Base-by-base conservation (phyloP, 2,113 vertebrate species). In the Pterophyllum scalare region DNA sequence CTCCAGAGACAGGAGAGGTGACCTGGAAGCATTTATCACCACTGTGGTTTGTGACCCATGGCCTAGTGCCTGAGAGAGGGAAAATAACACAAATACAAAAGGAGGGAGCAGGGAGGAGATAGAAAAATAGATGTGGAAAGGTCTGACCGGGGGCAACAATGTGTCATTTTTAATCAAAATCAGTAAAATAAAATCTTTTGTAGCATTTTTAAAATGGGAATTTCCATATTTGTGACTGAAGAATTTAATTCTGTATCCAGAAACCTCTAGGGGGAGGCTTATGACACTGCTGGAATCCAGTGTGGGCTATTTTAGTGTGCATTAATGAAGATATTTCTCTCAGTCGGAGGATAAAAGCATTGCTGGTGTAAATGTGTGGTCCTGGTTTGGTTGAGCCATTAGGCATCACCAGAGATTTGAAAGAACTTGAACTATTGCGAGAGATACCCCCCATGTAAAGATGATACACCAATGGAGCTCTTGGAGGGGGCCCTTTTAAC, bases 1-100 rank as follows among this genome's bases (percentile, higher is more conserved):
- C 91, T 57, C 59, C 33, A 86, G 62, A 91, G 91, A 92, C 88
- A 82, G 88, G 82, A 89, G 91, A 87, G 86, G 28, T 92, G 93
- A 92, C 93, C 93, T 93, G 91, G 93, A 94, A 93, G 92, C 90
- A 92, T 93, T 94, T 92, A 93, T 94, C 93, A 94, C 92, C 88
- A 77, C 78, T 9, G 59, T 78, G 89, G 78, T 85, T 87, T 90
- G 77, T 91, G 91, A 93, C 86, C 90, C 40, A 2, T 85, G 85
- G 86, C 85, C 91, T 61, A 15, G 52, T 31, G 75, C 86, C 80
- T 64, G 75, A 82, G 79, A 91, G 72, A 77, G 56, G 59, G 43
- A 75, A 79, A 58, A 79, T 78, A 81, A 17, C 59, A 22, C 31
- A 75, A 72, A 57, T 61, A 57, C 43, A 67, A 31, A 46, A 43